Evolutionary conservation across 2,797 vertebrate genomes (phyloP).

Genomic region (Siniperca scherzeri): DNA sequence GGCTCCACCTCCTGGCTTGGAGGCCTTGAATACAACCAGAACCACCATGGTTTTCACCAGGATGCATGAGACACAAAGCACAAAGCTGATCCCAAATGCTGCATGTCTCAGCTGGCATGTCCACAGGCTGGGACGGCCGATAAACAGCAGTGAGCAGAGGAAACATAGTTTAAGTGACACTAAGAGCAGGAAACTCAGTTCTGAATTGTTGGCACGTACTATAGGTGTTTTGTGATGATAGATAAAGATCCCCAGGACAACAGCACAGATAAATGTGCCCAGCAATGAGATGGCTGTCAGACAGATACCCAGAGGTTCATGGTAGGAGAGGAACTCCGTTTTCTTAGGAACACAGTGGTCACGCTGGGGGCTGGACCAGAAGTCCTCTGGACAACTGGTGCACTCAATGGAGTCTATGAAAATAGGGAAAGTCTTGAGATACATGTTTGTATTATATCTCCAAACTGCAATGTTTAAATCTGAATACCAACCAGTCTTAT

Average conservation of each 20-base stretch:
- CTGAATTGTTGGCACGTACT: conserved; percentile 77
- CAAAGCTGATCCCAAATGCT: too few species aligned
- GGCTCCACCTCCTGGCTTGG: too few species aligned
- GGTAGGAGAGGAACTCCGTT: conserved; percentile 73
- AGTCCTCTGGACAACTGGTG: conserved; percentile 55
- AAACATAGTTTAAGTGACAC: conserved; percentile 67
- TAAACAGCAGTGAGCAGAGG: conserved; percentile 74
- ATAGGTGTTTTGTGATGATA: conserved; percentile 61
- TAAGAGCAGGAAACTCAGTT: conserved; percentile 66
- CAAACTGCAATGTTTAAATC: background rate
- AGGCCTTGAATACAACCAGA: too few species aligned
- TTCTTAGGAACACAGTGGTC: conserved; percentile 70
- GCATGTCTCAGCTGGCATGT: conserved; percentile 52
- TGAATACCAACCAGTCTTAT: conserved; percentile 71
- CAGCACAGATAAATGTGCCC: conserved; percentile 49
- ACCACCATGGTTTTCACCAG: too few species aligned
- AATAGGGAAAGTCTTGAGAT: background rate
- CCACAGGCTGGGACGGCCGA: conserved; percentile 67
- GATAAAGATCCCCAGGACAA: conserved; percentile 63
- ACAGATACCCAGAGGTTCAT: background rate
- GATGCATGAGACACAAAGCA: too few species aligned
- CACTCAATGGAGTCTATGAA: conserved; percentile 74
- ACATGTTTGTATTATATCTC: background rate
- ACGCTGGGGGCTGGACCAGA: conserved; percentile 50
- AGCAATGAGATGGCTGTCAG: conserved; percentile 34